Evolutionary conservation across 2,113 vertebrate species (phyloP), one percentile per base, ranked within the genome.

Genomic region (Peromyscus leucopus): DNA sequence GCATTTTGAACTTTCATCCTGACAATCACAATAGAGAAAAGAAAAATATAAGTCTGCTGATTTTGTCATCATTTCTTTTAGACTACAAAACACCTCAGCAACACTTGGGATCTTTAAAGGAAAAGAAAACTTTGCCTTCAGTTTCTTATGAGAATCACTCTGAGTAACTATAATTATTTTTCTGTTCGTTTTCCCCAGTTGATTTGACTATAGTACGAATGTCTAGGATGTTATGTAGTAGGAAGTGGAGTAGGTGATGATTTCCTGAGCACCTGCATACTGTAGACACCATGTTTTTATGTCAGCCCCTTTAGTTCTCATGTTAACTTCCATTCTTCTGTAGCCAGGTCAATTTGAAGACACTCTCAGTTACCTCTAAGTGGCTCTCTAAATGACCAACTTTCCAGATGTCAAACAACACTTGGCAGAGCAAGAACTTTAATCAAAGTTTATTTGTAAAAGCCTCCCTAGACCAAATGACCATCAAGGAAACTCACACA

Each of bases 1-100:
- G 13, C 82, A 78, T 84, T 96, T 95, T 92, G 78, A 93, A 96
- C 94, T 96, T 96, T 79, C 63, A 65, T 95, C 75, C 39, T 89
- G 59, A 80, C 39, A 65, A 31, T 67, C 55, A 69, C 15, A 59
- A 87, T 57, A 36, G 2, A 13, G 26, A 11, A 33, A 36, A 65
- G 76, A 96, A 76, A 39, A 57, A 85, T 75, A 78, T 12, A 83
- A 26, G 63, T 39, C 84, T 55, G 74, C 0, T 36, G 0, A 7
- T 76, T 97, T 42, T 97, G 46, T 79, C 42, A 90, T 71, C n/a
- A 46, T 48, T 93, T 5, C 51, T 12, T 42, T 78, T 86, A 76
- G 7, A 76, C 69, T 67, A 31, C 15, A 95, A 95, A 86, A 63
- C 48, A 59, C 12, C 15, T 74, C 3, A 33, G 79, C 93, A 94